A percentile compares a stretch with the other conserved stretches of the same genome.
These are phyloP conservation scores for Platysternon megacephalum DNA, from an alignment of 2,113 vertebrate species.

Conservation along the genomic window DNA sequence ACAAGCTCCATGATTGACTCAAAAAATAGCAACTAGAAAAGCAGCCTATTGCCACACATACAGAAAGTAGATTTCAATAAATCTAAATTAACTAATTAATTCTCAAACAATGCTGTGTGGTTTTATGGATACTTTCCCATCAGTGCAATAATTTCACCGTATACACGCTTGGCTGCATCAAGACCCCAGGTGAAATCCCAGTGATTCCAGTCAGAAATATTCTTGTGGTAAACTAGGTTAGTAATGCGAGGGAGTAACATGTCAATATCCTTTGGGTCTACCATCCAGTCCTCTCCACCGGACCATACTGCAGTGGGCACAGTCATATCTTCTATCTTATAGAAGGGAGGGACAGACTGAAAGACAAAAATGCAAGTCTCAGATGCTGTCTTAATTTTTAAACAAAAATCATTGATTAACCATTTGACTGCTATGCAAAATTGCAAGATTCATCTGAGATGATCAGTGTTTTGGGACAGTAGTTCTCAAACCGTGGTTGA, in stretches of 20 bases:
- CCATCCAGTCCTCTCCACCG: conserved; percentile 84
- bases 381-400: rapidly evolving
- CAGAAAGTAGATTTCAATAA: not conserved
- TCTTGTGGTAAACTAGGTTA: conserved; percentile 78
- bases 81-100: not conserved
- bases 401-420: not conserved
- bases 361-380: not conserved
- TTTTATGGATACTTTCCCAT: conserved; percentile 59
- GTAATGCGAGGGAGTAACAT: conserved; percentile 84
- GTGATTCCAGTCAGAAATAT: conserved; percentile 88
- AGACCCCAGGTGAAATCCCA: conserved; percentile 93
- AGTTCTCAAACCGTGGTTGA: not conserved
- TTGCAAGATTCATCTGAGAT: not conserved
- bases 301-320: conserved; percentile 90
- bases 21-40: not conserved
- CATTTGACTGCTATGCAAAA: not conserved
- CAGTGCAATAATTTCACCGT: conserved; percentile 82
- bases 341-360: conserved; percentile 74
- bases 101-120: not conserved
- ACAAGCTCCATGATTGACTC: not conserved
- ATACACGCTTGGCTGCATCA: conserved; percentile 83
- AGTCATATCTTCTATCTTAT: conserved; percentile 82
- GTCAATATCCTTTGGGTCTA: conserved; percentile 78
- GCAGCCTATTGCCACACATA: not conserved
- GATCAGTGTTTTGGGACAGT: not conserved